phyloP scores from a whole-genome alignment of 2,888 invertebrate genomes.

The Chymomyza amoena region DNA sequence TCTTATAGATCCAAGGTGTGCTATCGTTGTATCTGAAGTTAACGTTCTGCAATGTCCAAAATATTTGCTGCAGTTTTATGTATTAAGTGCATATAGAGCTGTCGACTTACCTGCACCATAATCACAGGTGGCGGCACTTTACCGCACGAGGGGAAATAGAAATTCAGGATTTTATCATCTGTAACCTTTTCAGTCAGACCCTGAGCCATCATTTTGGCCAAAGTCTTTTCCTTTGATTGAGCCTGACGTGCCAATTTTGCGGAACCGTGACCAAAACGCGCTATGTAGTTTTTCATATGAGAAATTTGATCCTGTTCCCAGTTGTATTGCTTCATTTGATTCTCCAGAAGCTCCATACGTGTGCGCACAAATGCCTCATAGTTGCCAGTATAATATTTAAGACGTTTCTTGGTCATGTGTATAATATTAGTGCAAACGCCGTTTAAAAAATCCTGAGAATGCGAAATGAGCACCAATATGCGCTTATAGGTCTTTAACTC shows the following conservation, averaged over 20 bases:
- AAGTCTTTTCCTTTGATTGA: constrained; percentile 99
- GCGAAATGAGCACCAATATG: constrained; percentile 97
- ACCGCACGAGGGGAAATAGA: constrained; percentile 97
- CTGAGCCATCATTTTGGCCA: constrained; percentile 99
- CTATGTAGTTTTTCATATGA: constrained; percentile 99
- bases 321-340: constrained; percentile 99
- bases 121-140: constrained; percentile 99
- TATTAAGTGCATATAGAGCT: too few species aligned
- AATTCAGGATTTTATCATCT: constrained; percentile 93
- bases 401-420: constrained; percentile 94
- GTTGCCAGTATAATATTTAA: constrained; percentile 97
- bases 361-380: constrained; percentile 98
- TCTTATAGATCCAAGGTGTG: constrained; percentile 95
- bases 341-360: constrained; percentile 95
- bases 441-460: constrained; percentile 99
- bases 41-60: constrained; percentile 84
- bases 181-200: constrained; percentile 97
- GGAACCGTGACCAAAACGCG: constrained; percentile 99
- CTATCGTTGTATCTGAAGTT: constrained; percentile 94
- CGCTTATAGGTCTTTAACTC: constrained; percentile 97
- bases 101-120: constrained; percentile 91
- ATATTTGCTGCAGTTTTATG: not conserved
- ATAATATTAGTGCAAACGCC: constrained; percentile 98
- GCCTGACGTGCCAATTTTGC: constrained; percentile 99
- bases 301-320: constrained; percentile 99